Percentiles rank a stretch among this genome's conserved stretches.
These are phyloP conservation scores for Epinotia ramella DNA, from an alignment of 2,888 invertebrate species.

Conservation along the genomic window DNA sequence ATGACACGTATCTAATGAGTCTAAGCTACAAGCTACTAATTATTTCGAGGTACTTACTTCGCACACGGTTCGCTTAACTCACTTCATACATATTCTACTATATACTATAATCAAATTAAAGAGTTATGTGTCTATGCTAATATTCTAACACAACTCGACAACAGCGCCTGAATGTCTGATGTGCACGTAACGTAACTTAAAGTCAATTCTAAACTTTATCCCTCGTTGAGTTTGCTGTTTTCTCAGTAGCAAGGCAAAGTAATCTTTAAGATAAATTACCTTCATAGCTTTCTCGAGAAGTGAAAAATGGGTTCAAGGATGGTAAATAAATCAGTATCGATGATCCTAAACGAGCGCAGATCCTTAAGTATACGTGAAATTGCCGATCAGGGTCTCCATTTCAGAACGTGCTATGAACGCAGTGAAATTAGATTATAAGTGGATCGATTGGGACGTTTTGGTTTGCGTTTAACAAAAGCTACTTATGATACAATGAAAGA, in stretches of 20 bases:
- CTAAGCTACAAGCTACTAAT: constrained; percentile 12
- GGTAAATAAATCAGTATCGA: constrained; percentile 45
- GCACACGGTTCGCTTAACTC: neutral
- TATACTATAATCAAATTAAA: neutral
- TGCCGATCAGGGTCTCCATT: constrained; percentile 20
- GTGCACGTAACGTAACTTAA: neutral
- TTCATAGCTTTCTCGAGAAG: constrained; percentile 18
- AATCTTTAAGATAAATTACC: constrained; percentile 38
- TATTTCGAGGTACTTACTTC: neutral
- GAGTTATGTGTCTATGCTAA: neutral
- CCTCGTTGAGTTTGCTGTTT: neutral
- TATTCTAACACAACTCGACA: neutral
- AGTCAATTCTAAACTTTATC: neutral
- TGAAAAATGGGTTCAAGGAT: constrained; percentile 43
- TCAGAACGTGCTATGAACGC: neutral
- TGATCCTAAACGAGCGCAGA: constrained; percentile 34
- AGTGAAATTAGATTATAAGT: neutral
- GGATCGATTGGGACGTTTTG: neutral
- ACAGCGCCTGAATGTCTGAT: neutral
- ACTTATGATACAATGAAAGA: neutral
- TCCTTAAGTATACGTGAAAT: constrained; percentile 29
- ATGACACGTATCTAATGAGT: constrained; percentile 29
- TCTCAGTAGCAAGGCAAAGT: constrained; percentile 4
- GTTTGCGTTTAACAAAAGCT: neutral
- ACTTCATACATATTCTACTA: neutral